A percentile compares a stretch with the other conserved stretches of the same genome.
Conservation (phyloP, 2,797 vertebrate species). For the Labeo calbasu region DNA sequence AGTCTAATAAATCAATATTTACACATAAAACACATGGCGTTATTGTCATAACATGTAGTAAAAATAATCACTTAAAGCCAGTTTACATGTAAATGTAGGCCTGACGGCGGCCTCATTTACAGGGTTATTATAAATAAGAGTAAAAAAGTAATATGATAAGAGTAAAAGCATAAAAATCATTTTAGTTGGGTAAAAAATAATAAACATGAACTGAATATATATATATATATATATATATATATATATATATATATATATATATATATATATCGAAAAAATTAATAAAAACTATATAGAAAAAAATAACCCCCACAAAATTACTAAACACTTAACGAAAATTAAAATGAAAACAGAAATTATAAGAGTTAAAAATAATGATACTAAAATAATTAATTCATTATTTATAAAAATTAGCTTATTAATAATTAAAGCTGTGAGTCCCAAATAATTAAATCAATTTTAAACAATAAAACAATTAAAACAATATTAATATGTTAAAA, state of each 20-base stretch:
- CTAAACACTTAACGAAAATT: neutral
- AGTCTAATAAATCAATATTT: neutral
- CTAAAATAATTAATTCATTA: neutral
- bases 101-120: neutral
- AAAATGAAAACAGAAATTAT: neutral
- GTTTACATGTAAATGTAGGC: neutral
- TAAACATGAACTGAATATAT: neutral
- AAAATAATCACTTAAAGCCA: neutral
- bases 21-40: neutral
- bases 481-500: too few relatives aligned
- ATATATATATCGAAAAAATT: too few relatives aligned
- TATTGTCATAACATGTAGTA: neutral
- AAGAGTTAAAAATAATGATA: neutral
- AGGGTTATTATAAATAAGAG: neutral
- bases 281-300: neutral
- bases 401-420: neutral
- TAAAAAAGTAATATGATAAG: neutral
- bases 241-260: too few relatives aligned
- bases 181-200: neutral
- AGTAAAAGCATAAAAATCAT: too few relatives aligned
- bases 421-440: neutral
- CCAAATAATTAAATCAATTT: too few relatives aligned
- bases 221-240: too few relatives aligned
- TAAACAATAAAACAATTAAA: too few relatives aligned
- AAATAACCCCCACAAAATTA: neutral